These are phyloP conservation scores for Podargus strigoides DNA, from an alignment of 2,797 vertebrate genomes.

Conservation along the genomic window DNA sequence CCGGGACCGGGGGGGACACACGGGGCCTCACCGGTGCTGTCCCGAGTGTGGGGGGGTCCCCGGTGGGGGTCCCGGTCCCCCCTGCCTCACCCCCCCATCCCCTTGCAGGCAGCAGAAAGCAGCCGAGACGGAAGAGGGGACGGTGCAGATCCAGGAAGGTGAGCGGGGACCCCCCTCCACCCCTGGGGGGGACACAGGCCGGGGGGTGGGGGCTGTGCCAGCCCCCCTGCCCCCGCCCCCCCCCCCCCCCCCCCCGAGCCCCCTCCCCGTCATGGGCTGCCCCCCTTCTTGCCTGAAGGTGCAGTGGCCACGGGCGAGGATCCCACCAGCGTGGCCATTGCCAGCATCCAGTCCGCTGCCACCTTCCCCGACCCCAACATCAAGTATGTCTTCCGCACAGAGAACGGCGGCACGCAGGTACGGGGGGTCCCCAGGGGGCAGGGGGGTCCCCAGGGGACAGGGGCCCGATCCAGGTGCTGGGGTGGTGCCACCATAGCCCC, in stretches of 20 bases:
- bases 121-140: conserved; percentile 75
- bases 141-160: conserved; percentile 78
- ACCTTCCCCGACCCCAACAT: conserved; percentile 90
- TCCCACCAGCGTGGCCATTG: conserved; percentile 83
- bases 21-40: too few relatives aligned
- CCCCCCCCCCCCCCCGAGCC: not conserved
- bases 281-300: conserved; percentile 66
- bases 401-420: conserved; percentile 89
- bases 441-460: too few relatives aligned
- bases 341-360: conserved; percentile 88
- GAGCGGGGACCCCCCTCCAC: not conserved
- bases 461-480: not conserved
- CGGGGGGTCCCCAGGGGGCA: not conserved
- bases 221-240: too few relatives aligned
- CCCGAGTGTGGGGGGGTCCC: too few relatives aligned
- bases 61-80: not conserved
- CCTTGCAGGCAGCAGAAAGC: conserved; percentile 73
- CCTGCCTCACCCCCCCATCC: not conserved
- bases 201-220: too few relatives aligned
- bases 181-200: too few relatives aligned
- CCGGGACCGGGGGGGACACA: too few relatives aligned
- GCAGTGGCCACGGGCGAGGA: conserved; percentile 89
- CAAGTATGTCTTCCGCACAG: conserved; percentile 92
- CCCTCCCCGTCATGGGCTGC: not conserved
- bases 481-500: too few relatives aligned